phyloP scores from a whole-genome alignment of 2,888 invertebrate genomes.

The Agrochola macilenta region DNA sequence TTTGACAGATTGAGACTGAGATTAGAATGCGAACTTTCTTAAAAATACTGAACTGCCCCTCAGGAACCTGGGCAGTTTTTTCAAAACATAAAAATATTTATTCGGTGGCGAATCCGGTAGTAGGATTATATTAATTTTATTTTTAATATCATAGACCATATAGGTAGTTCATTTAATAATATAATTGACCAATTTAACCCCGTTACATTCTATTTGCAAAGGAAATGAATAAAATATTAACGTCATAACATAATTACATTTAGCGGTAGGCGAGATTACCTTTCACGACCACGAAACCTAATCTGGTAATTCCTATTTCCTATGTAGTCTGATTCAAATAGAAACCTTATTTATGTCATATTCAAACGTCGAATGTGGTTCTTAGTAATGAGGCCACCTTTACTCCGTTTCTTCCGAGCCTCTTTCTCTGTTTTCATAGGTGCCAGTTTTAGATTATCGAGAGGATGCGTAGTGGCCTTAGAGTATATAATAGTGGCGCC shows the following conservation, averaged over 20 bases:
- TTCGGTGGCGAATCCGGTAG: neutral
- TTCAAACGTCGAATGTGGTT: constrained; percentile 11
- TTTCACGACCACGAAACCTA: constrained; percentile 60
- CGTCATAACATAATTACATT: constrained; percentile 56
- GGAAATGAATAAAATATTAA: constrained; percentile 59
- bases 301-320: constrained; percentile 56
- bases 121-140: neutral
- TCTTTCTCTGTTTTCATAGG: neutral
- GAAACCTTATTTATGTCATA: constrained; percentile 44
- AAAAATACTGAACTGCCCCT: too few relatives aligned
- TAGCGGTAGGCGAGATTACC: constrained; percentile 52
- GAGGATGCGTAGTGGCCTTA: neutral
- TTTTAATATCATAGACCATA: constrained; percentile 4
- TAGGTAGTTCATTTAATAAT: neutral
- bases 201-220: constrained; percentile 27
- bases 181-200: constrained; percentile 1
- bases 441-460: neutral
- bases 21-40: too few relatives aligned
- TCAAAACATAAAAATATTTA: too few relatives aligned
- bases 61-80: too few relatives aligned
- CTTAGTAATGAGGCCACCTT: neutral
- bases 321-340: constrained; percentile 42
- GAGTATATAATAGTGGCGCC: too few relatives aligned
- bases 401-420: neutral
- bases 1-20: too few relatives aligned